Evolutionary conservation across 2,797 vertebrate species (phyloP).

Genomic region (Rhodeus uyekii): DNA sequence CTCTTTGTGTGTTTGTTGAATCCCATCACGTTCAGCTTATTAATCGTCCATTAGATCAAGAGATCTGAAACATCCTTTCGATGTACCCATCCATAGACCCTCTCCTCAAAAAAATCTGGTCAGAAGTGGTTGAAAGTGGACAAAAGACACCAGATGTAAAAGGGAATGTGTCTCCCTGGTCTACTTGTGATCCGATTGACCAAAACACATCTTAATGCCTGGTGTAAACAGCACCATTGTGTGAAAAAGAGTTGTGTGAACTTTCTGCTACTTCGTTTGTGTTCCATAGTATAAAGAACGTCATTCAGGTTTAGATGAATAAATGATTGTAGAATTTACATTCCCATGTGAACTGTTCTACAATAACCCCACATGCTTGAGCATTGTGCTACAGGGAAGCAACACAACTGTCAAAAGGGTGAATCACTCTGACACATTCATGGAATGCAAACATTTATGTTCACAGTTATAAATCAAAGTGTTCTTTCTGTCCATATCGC

Average conservation of each 20-base stretch:
- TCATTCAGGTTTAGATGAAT: neutral
- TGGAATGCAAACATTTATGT: slow-evolving; percentile 4
- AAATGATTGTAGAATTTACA: neutral
- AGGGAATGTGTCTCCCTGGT: no score
- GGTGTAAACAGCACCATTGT: no score
- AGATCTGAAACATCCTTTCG: neutral
- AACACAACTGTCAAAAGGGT: slow-evolving; percentile 22
- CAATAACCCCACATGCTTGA: slow-evolving; percentile 38
- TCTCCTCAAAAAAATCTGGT: no score
- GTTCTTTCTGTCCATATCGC: neutral
- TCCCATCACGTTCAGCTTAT: neutral
- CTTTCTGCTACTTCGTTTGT: neutral
- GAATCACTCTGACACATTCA: slow-evolving; percentile 7
- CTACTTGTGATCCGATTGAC: no score
- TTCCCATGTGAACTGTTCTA: slow-evolving; percentile 44
- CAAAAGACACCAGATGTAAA: no score
- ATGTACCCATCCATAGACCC: no score
- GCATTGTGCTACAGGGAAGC: slow-evolving; percentile 40
- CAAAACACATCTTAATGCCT: no score
- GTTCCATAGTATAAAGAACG: neutral
- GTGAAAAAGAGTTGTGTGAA: neutral
- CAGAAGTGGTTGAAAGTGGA: no score
- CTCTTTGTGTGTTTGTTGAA: neutral
- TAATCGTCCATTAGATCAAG: neutral
- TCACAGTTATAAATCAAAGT: slow-evolving; percentile 12